Evolutionary conservation across 1,140 invertebrate species (phyloP), one percentile per base, ranked within the genome.

Genomic region (Araneus ventricosus): DNA sequence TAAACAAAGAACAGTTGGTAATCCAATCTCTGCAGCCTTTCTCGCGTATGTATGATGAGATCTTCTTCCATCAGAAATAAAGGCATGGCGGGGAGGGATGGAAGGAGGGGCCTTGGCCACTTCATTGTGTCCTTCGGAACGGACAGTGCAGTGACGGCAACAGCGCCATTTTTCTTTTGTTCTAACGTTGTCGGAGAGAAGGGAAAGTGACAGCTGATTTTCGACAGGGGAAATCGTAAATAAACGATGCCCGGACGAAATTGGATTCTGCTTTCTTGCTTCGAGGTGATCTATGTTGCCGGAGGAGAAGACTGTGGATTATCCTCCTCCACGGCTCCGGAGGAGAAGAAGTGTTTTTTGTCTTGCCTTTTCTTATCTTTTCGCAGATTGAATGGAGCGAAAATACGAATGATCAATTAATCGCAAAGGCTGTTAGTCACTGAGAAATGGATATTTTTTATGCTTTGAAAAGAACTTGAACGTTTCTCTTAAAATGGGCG

Each of bases 181-280:
- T 91, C 79, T 59, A 80, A 80, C 20, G 57, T 63, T 84, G 89
- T 84, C 34, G 79, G 70, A 41, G 6, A 61, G 89, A 91, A 91
- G 79, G 59, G 80, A 91, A 91, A 91, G 89, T 91, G 89, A 91
- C 89, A 91, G 89, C 79, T 91, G 89, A 91, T 91, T 91, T 91
- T 91, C 89, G 89, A 91, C 89, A 63, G 41, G 89, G 89, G 89
- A 91, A 91, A 91, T 91, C 89, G 89, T 91, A 91, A 91, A 91
- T 91, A 91, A 91, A 91, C 89, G 89, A 91, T 91, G 89, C 89
- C 79, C 41, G 59, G 22, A 57, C 75, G 79, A 91, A 91, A 91
- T 91, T 91, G 89, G 89, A 91, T 91, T 91, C 89, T 63, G 57
- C 59, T 91, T 41, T 91, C 45, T 57, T 59, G 22, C 45, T 17